Conservation (phyloP, 2,113 vertebrate species). For the Cynopterus brachyotis region DNA sequence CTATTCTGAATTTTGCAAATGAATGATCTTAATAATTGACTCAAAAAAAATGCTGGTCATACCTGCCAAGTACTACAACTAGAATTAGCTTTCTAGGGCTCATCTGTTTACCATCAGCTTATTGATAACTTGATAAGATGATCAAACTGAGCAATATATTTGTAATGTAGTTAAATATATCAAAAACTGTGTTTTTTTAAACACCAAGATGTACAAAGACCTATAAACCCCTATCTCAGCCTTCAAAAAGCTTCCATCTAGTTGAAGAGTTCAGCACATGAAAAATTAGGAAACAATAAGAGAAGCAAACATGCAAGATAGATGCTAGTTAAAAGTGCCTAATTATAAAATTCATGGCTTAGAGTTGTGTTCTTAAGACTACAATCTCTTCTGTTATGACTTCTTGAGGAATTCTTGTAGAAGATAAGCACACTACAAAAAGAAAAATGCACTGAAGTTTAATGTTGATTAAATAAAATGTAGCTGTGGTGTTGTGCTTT, state of each 20-base stretch:
- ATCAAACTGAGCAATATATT: neutral
- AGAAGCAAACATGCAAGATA: neutral
- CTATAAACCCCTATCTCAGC: neutral
- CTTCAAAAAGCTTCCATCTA: neutral
- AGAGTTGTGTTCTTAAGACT: neutral
- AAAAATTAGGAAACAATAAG: neutral
- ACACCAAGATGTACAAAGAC: neutral
- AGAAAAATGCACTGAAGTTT: neutral
- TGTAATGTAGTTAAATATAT: neutral
- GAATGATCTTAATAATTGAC: neutral
- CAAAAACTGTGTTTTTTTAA: neutral
- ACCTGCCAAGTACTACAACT: neutral
- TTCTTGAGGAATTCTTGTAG: neutral
- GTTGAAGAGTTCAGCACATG: neutral
- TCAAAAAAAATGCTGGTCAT: neutral
- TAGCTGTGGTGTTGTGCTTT: neutral
- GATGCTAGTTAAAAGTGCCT: neutral
- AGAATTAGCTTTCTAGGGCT: neutral
- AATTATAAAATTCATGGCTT: neutral
- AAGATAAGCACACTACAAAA: neutral
- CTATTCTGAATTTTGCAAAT: neutral
- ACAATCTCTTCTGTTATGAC: neutral
- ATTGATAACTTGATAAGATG: neutral
- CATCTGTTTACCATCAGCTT: neutral
- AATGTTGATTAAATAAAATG: conserved; percentile 22